Conservation (phyloP, 2,888 invertebrate species). For the Phaedon cochleariae region DNA sequence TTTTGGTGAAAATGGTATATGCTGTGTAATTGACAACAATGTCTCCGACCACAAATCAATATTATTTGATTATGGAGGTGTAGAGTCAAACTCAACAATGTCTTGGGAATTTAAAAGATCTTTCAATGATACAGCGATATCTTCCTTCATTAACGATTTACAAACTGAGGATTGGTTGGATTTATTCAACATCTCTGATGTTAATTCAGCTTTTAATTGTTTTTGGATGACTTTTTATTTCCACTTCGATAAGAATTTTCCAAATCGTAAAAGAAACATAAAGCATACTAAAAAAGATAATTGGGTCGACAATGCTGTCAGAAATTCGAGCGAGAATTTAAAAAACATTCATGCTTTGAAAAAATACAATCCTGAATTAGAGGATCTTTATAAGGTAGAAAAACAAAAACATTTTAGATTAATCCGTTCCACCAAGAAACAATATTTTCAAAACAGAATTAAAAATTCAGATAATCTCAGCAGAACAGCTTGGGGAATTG, state of each 20-base stretch:
- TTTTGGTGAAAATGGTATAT: not conserved
- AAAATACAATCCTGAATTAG: not conserved
- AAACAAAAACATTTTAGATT: slow-evolving; percentile 14
- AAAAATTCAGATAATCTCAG: slow-evolving; percentile 4
- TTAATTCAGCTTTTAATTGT: not conserved
- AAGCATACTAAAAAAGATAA: not conserved
- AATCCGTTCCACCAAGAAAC: slow-evolving; percentile 10
- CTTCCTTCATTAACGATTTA: not conserved
- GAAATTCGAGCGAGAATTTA: not conserved
- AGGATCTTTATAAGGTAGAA: not conserved
- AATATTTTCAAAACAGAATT: slow-evolving; percentile 17
- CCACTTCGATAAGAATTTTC: slow-evolving; percentile 7
- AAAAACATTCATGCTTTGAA: slow-evolving; percentile 13
- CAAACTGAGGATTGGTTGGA: not conserved
- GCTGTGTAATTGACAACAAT: slow-evolving; percentile 14
- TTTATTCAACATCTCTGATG: not conserved
- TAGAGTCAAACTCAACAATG: not conserved
- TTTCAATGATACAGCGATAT: not conserved
- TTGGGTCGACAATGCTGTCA: slow-evolving; percentile 4
- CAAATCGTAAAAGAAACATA: slow-evolving; percentile 8
- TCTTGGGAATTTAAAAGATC: slow-evolving; percentile 4
- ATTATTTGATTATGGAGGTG: not conserved
- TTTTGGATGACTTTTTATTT: not conserved
- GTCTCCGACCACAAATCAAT: not conserved
- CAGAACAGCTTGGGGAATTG: slow-evolving; percentile 4